phyloP scores from a whole-genome alignment of 2,888 invertebrate species.

The Vanessa cardui region DNA sequence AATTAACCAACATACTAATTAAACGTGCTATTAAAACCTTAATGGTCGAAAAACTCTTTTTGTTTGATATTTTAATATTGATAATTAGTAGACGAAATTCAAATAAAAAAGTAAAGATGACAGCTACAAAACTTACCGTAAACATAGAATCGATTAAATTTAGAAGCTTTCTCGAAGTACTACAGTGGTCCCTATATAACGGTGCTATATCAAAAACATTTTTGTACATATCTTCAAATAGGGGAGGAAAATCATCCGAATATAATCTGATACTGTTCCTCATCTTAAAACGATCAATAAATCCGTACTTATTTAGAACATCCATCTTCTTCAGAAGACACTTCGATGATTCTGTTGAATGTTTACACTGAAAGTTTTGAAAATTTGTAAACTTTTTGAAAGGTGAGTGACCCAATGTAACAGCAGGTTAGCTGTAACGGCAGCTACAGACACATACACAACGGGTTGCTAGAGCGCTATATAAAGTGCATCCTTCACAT shows the following conservation, averaged over 20 bases:
- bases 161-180: conserved; percentile 64
- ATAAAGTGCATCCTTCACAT: too few species aligned
- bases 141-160: conserved; percentile 71
- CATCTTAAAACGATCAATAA: conserved; percentile 72
- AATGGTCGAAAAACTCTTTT: not conserved
- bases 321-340: conserved; percentile 68
- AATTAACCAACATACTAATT: too few species aligned
- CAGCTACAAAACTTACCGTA: conserved; percentile 53
- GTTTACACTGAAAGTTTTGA: conserved; percentile 58
- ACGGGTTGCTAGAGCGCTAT: too few species aligned
- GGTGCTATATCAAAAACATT: conserved; percentile 56
- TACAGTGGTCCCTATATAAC: conserved; percentile 62
- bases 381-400: too few species aligned
- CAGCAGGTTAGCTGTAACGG: too few species aligned
- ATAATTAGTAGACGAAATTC: not conserved
- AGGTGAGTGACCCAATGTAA: too few species aligned
- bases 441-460: too few species aligned
- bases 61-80: too few species aligned
- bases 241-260: conserved; percentile 49
- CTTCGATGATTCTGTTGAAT: conserved; percentile 54
- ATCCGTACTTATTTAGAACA: conserved; percentile 65
- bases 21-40: too few species aligned
- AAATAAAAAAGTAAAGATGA: not conserved
- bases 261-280: conserved; percentile 61
- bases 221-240: conserved; percentile 49